phyloP scores from a whole-genome alignment of 2,797 vertebrate species.

The Myiotriccus ornatus region DNA sequence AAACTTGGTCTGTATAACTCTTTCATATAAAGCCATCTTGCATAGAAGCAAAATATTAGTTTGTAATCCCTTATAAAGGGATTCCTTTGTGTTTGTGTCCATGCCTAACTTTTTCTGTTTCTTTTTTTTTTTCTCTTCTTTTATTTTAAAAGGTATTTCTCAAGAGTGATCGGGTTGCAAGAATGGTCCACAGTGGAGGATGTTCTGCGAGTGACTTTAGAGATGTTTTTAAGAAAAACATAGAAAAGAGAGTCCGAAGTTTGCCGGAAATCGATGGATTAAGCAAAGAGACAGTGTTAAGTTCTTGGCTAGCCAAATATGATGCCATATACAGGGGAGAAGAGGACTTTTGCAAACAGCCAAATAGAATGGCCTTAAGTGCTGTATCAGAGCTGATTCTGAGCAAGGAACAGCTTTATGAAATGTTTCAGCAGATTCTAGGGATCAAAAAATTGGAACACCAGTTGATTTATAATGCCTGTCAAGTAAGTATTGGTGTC shows the following conservation, averaged over 20 bases:
- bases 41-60: background rate
- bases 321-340: conserved; percentile 87
- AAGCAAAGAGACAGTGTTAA: conserved; percentile 89
- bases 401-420: conserved; percentile 90
- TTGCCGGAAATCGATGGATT: conserved; percentile 88
- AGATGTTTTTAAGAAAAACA: conserved; percentile 90
- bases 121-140: background rate
- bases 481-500: conserved; percentile 79
- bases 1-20: background rate
- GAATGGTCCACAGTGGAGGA: conserved; percentile 88
- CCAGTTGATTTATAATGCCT: conserved; percentile 88
- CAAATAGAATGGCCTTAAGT: conserved; percentile 81
- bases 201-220: conserved; percentile 88
- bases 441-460: conserved; percentile 89
- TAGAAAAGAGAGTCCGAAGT: conserved; percentile 86
- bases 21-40: background rate
- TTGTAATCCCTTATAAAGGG: background rate
- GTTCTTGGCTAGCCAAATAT: conserved; percentile 89
- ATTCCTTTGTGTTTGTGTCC: background rate
- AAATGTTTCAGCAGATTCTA: conserved; percentile 91
- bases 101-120: background rate
- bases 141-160: conserved; percentile 81
- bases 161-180: conserved; percentile 86
- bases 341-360: conserved; percentile 83
- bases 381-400: conserved; percentile 88